Conservation (phyloP, 2,888 invertebrate species). For the Drosophila meridionalis region DNA sequence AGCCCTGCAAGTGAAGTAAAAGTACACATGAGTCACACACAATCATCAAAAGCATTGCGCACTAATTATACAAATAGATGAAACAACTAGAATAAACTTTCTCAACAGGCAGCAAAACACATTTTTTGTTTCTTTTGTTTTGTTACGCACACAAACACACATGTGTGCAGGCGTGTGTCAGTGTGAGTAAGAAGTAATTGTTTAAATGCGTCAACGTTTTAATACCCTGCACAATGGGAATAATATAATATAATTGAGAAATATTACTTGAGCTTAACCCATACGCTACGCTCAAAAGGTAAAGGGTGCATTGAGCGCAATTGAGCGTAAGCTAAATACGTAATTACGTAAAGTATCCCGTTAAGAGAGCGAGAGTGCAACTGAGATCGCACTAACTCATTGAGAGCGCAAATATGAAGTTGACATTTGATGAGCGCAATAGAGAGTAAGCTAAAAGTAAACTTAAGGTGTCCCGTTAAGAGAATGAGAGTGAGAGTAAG, state of each 20-base stretch:
- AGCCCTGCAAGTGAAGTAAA: slow-evolving; percentile 87
- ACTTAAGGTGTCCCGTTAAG: neutral
- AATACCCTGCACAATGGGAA: neutral
- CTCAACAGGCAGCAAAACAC: slow-evolving; percentile 1
- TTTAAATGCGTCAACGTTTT: neutral
- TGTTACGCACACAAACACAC: neutral
- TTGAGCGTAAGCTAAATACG: neutral
- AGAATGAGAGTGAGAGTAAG: neutral
- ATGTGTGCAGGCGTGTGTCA: neutral
- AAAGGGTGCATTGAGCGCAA: neutral
- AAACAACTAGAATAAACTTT: slow-evolving; percentile 6
- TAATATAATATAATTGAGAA: rapidly evolving
- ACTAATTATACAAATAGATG: slow-evolving; percentile 5
- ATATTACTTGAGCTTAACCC: neutral
- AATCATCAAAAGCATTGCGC: slow-evolving; percentile 4
- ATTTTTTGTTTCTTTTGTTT: neutral
- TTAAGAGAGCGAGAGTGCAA: neutral
- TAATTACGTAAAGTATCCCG: neutral
- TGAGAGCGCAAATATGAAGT: neutral
- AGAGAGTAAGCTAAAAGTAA: neutral
- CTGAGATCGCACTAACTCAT: neutral
- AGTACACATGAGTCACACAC: neutral
- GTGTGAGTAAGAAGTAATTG: neutral
- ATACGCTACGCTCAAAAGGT: neutral
- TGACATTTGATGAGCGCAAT: neutral